Conservation (phyloP, 2,797 vertebrate genomes). For the Acanthurus tractus region DNA sequence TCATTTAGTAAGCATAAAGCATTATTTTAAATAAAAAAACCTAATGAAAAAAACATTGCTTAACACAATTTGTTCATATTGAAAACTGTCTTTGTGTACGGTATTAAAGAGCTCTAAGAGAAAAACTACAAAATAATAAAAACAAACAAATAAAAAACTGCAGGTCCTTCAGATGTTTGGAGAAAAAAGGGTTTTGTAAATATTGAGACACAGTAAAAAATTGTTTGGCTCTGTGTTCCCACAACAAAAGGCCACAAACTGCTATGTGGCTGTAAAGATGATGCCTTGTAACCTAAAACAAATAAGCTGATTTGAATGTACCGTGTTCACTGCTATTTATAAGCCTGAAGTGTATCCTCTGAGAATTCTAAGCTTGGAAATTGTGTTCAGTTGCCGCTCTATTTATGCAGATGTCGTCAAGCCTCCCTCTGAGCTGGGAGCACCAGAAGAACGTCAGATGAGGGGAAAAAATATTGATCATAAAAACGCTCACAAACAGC, state of each 20-base stretch:
- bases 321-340: conserved; percentile 49
- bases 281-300: conserved; percentile 39
- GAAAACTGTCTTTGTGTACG: not conserved
- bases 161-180: not conserved
- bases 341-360: conserved; percentile 39
- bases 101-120: not conserved
- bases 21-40: not conserved
- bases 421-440: conserved; percentile 55
- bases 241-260: not conserved
- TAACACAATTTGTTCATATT: not conserved
- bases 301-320: conserved; percentile 55
- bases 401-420: conserved; percentile 64
- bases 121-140: not conserved
- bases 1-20: not conserved
- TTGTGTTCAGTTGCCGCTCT: conserved; percentile 50
- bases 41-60: not conserved
- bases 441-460: conserved; percentile 37
- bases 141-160: not conserved
- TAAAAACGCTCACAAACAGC: conserved; percentile 22
- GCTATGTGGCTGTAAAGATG: conserved; percentile 1
- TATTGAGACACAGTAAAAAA: not conserved
- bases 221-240: not conserved
- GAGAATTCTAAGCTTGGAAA: conserved; percentile 48
- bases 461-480: conserved; percentile 42
- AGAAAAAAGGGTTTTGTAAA: not conserved